Base-by-base conservation (phyloP, 2,113 vertebrate genomes). In the Todiramphus saurophagus region DNA sequence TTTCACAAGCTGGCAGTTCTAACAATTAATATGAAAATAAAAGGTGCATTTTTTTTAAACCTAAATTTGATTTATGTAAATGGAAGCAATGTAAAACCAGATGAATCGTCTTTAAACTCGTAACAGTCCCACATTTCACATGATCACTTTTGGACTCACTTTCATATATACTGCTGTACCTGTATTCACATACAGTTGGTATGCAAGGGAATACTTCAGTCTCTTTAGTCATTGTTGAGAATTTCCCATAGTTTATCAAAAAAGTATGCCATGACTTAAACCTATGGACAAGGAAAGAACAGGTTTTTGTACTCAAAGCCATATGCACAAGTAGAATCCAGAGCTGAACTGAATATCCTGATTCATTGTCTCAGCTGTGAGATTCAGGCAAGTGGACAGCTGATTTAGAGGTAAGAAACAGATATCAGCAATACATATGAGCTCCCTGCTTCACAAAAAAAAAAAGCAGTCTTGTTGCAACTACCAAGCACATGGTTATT, bases 1-100 rank as follows among this genome's bases (percentile, higher is more conserved):
- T 89, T 80, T 77, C 76, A 89, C 68, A 86, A 90, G 76, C 76
- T 92, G 79, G 35, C 37, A 74, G 37, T 70, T 95, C 67, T 83
- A 67, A 74, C 44, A 80, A 48, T 27, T 59, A 76, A 23, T 59
- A 74, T 67, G 63, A 95, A 95, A 93, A 92, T 43, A 92, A 73
- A 80, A 93, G 50, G 73, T 81, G 50, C 74, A 24, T 21, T 7
- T 60, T 76, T 76, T 58, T 53, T 86, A 3, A 67, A 60, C 31
- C 64, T 43, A 83, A 90, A 33, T 72, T 48, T 51, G n/a, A 51
- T 60, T 93, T 95, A 56, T 92, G 11, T 43, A 53, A 69, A n/a
- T 46, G 12, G 35, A 70, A 89, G 48, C 25, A 63, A 60, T 33
- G 12, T 10, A 72, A 86, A 90, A 7, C 8, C 20, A 63, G 24